Conservation (phyloP, 2,113 vertebrate genomes). For the Eira barbara region DNA sequence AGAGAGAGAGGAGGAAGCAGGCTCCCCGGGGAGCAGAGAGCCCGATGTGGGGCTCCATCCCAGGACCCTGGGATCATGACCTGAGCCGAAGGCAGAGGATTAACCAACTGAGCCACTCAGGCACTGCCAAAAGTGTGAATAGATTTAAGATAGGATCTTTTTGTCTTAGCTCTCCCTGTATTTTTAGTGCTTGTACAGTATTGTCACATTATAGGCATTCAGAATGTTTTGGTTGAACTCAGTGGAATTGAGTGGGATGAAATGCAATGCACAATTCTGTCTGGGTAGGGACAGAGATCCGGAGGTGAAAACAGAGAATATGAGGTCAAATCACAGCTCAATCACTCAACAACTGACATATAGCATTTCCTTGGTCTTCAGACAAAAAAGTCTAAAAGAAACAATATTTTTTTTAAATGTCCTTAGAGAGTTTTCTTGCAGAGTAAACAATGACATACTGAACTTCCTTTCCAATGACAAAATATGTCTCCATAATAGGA, state of each 20-base stretch:
- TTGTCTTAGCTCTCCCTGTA: background rate
- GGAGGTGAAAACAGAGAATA: background rate
- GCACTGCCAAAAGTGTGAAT: background rate
- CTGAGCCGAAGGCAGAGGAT: too few relatives aligned
- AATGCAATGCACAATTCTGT: background rate
- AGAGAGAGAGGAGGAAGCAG: too few relatives aligned
- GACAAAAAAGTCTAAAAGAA: background rate
- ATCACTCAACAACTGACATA: background rate
- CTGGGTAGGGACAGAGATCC: background rate
- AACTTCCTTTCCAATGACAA: background rate
- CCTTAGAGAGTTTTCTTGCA: background rate
- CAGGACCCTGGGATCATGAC: too few relatives aligned
- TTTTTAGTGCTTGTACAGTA: background rate
- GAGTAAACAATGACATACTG: background rate
- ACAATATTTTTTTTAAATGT: background rate
- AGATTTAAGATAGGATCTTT: background rate
- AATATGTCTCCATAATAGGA: background rate
- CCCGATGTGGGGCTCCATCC: too few relatives aligned
- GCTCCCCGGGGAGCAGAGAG: too few relatives aligned
- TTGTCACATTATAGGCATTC: background rate
- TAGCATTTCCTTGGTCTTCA: background rate
- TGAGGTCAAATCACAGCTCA: background rate
- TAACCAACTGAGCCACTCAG: too few relatives aligned
- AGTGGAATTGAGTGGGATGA: background rate
- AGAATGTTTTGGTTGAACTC: background rate